phyloP scores from a whole-genome alignment of 2,797 vertebrate species.

The Tenualosa thibaudeaui region DNA sequence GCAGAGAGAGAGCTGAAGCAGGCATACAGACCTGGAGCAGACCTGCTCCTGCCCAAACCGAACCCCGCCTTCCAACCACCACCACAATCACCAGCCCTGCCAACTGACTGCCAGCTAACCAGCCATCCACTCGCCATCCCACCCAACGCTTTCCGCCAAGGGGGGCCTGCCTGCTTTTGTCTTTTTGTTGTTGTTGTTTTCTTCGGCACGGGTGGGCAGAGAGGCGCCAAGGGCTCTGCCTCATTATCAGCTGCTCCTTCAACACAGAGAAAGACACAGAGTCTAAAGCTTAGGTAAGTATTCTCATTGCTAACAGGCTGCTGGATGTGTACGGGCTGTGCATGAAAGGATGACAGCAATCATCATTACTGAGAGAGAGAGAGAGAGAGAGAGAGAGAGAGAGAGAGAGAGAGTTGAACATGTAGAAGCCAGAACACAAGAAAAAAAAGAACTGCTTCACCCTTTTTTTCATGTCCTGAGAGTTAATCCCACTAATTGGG shows the following conservation, averaged over 20 bases:
- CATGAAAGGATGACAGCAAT: not conserved
- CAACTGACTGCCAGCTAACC: not conserved
- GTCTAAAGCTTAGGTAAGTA: not conserved
- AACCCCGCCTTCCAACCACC: not conserved
- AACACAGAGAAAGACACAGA: not conserved
- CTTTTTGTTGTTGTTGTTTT: not conserved
- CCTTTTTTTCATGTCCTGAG: not conserved
- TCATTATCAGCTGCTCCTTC: not conserved
- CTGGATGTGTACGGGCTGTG: not conserved
- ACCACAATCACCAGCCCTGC: not conserved
- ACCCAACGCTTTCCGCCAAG: not conserved
- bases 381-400: not conserved
- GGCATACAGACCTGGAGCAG: not conserved
- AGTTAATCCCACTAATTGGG: constrained; percentile 23
- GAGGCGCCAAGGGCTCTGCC: not conserved
- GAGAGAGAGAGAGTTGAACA: not conserved
- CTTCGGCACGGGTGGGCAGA: not conserved
- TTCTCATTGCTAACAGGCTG: not conserved
- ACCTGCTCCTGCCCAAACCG: not conserved
- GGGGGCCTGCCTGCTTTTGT: not conserved
- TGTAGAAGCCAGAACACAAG: not conserved
- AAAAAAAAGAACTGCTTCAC: not conserved
- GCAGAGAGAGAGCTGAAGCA: not conserved
- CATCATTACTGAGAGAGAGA: not conserved
- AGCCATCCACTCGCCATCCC: not conserved